These are phyloP conservation scores for Centroberyx gerrardi DNA, from an alignment of 2,797 vertebrate species.

Conservation along the genomic window DNA sequence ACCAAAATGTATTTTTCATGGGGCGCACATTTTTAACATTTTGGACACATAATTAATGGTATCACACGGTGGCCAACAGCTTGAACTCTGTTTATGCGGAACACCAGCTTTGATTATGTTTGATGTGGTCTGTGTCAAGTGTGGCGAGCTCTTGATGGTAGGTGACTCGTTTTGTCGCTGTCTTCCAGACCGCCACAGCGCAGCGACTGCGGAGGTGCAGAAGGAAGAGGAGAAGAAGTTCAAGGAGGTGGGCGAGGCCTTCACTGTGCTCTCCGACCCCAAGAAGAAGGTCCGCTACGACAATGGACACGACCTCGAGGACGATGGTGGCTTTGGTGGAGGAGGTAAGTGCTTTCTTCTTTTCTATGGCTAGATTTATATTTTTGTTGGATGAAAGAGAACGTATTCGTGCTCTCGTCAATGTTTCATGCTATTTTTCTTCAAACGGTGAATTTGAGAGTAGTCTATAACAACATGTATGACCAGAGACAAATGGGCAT, in stretches of 20 bases:
- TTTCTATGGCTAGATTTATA: not conserved
- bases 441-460: not conserved
- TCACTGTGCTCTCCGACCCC: slow-evolving; percentile 97
- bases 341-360: slow-evolving; percentile 59
- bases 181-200: slow-evolving; percentile 93
- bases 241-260: slow-evolving; percentile 98
- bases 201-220: slow-evolving; percentile 94
- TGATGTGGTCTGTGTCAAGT: not conserved
- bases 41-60: too few species aligned
- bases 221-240: slow-evolving; percentile 99
- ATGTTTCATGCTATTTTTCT: not conserved
- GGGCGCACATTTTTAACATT: too few species aligned
- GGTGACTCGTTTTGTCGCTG: not conserved
- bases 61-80: not conserved
- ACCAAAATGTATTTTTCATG: too few species aligned
- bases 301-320: slow-evolving; percentile 95
- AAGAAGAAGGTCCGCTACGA: slow-evolving; percentile 98
- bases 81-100: not conserved
- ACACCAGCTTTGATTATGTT: not conserved
- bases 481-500: too few species aligned
- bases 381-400: not conserved
- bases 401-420: too few species aligned
- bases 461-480: too few species aligned
- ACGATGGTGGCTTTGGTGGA: slow-evolving; percentile 86
- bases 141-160: too few species aligned